phyloP scores from a whole-genome alignment of 2,888 invertebrate species.

The Acrobasis suavella region DNA sequence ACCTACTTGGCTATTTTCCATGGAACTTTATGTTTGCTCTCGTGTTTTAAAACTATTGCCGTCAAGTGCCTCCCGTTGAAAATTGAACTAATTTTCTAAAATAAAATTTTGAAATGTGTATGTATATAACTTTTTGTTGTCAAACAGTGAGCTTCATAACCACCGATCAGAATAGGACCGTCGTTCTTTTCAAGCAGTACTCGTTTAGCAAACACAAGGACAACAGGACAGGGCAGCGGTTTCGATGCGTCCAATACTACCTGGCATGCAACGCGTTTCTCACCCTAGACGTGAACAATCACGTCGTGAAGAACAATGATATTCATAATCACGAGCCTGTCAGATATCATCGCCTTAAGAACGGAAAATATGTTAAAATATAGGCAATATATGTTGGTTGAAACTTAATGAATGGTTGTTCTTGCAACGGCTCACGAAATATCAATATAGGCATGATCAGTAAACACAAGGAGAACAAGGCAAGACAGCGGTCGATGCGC shows the following conservation, averaged over 20 bases:
- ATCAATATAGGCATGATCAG: no score
- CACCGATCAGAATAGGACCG: background rate
- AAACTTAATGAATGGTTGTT: no score
- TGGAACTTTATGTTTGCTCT: no score
- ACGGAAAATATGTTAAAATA: conserved; percentile 2
- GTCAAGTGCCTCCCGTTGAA: no score
- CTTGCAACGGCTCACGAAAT: no score
- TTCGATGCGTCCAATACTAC: background rate
- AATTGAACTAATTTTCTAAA: no score
- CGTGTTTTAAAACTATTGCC: no score
- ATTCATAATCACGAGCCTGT: background rate
- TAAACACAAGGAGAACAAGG: background rate
- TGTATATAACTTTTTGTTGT: no score
- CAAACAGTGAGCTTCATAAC: background rate
- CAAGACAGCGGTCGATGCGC: background rate
- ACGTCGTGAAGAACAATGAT: background rate
- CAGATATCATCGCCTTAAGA: background rate
- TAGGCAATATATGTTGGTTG: no score
- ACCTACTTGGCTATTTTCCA: no score
- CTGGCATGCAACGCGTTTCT: background rate
- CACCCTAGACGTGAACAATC: background rate
- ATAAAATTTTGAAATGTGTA: no score
- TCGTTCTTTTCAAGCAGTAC: background rate
- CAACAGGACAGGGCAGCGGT: background rate
- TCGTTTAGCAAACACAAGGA: background rate